Conservation (phyloP, 2,113 vertebrate species). For the Esox niger region DNA sequence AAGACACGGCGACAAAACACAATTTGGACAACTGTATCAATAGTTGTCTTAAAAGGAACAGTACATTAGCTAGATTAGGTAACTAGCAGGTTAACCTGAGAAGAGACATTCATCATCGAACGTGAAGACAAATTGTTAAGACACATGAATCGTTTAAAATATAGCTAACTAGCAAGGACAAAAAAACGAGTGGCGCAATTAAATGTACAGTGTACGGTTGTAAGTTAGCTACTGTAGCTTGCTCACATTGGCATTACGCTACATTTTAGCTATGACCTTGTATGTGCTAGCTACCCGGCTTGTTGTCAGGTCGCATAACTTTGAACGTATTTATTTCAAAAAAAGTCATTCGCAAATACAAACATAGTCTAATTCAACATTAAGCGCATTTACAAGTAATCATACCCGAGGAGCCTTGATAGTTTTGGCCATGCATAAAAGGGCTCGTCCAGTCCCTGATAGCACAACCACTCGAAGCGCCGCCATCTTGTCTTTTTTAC, state of each 20-base stretch:
- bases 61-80: too few species aligned
- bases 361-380: accelerated
- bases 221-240: background rate
- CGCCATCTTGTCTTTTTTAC: conserved; percentile 67
- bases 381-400: accelerated
- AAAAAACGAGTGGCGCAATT: background rate
- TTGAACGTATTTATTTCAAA: background rate
- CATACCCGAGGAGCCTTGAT: conserved; percentile 62
- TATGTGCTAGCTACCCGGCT: conserved; percentile 11
- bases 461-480: conserved; percentile 66
- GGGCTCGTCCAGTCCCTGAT: conserved; percentile 63
- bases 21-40: too few species aligned
- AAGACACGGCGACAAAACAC: too few species aligned
- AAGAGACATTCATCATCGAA: too few species aligned
- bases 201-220: too few species aligned
- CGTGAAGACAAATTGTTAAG: too few species aligned
- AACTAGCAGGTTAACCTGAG: too few species aligned
- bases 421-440: conserved; percentile 59
- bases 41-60: too few species aligned
- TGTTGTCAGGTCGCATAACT: background rate
- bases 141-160: too few species aligned
- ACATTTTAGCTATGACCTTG: conserved; percentile 59
- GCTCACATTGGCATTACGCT: accelerated
- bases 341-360: background rate
- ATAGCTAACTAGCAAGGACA: too few species aligned